These are phyloP conservation scores for Ailuropoda melanoleuca DNA, from an alignment of 2,113 vertebrate genomes.

Conservation along the genomic window DNA sequence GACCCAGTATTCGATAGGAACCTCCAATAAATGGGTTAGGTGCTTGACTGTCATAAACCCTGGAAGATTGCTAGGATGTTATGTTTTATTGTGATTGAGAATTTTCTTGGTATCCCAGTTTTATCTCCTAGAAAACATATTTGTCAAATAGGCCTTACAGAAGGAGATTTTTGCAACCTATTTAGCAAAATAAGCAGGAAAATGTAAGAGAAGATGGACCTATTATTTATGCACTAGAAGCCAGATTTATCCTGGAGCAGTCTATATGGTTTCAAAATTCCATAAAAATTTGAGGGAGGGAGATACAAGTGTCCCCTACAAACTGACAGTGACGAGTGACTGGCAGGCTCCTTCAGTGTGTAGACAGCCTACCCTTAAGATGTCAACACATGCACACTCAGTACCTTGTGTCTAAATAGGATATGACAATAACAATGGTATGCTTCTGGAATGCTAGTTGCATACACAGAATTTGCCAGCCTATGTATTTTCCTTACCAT, in stretches of 20 bases:
- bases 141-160: not conserved
- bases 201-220: not conserved
- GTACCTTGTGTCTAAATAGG: not conserved
- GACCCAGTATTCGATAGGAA: not conserved
- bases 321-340: not conserved
- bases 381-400: not conserved
- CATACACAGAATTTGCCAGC: not conserved
- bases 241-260: not conserved
- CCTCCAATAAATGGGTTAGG: not conserved
- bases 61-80: not conserved
- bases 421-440: not conserved
- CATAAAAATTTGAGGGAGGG: not conserved
- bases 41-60: not conserved
- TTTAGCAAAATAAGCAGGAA: constrained; percentile 4
- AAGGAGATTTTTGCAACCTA: not conserved
- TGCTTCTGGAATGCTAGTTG: not conserved
- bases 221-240: not conserved
- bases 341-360: not conserved
- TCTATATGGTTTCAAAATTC: not conserved
- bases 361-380: not conserved
- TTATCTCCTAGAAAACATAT: not conserved
- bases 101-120: not conserved
- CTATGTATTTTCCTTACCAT: not conserved
- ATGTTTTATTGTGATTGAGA: not conserved
- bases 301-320: not conserved